A percentile compares a stretch with the other conserved stretches of the same genome.
These are phyloP conservation scores for Anhinga rufa DNA, from an alignment of 2,113 vertebrate species.

Conservation along the genomic window DNA sequence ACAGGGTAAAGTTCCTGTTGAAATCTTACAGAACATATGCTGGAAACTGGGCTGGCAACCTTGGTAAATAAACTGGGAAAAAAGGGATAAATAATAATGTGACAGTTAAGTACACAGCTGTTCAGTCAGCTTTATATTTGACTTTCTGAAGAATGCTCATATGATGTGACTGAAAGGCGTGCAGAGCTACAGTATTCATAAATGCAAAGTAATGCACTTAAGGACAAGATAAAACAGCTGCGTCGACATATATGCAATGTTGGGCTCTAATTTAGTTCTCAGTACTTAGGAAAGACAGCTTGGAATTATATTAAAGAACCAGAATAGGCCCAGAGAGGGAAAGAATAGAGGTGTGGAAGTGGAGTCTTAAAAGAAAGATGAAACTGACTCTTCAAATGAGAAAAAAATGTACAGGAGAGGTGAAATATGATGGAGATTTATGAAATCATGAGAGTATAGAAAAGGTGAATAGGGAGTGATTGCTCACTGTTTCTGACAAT, in stretches of 20 bases:
- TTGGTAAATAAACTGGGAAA: neutral
- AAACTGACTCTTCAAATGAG: neutral
- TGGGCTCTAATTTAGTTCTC: neutral
- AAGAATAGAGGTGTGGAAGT: neutral
- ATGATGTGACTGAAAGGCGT: neutral
- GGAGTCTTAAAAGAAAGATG: neutral
- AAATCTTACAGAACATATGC: neutral
- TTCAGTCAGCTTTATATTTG: conserved; percentile 25
- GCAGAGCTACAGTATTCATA: neutral
- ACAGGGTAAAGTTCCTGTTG: neutral
- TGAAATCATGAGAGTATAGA: conserved; percentile 46
- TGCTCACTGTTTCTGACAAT: conserved; percentile 53
- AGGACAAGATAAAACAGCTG: conserved; percentile 15
- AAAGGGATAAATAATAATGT: neutral
- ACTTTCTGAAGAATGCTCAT: neutral
- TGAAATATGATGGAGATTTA: conserved; percentile 19
- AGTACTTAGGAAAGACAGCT: neutral
- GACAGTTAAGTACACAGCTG: neutral
- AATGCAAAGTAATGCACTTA: conserved; percentile 28
- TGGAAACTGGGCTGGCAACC: neutral
- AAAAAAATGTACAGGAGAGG: neutral
- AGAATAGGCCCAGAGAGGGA: neutral
- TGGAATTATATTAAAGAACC: neutral
- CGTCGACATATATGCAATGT: neutral
- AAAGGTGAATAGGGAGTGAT: conserved; percentile 57